Conservation (phyloP, 2,797 vertebrate genomes). For the Etheostoma perlongum region DNA sequence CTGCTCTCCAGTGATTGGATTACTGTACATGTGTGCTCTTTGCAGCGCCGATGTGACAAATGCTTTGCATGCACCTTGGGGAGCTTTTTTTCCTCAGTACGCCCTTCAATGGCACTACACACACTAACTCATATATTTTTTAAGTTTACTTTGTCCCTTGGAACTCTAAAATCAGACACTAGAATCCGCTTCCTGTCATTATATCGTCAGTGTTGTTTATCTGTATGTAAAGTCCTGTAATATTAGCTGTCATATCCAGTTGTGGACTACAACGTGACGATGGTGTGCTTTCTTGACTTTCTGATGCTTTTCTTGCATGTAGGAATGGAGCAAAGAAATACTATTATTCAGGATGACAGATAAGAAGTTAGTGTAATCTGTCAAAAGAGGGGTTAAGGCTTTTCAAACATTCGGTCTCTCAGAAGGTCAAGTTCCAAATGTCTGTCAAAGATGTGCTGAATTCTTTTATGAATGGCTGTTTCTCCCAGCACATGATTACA, state of each 20-base stretch:
- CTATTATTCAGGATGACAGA: constrained; percentile 25
- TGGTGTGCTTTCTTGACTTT: constrained; percentile 16
- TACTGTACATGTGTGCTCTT: constrained; percentile 54
- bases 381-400: not conserved
- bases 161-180: constrained; percentile 30
- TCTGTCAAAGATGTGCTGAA: constrained; percentile 9
- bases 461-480: constrained; percentile 40
- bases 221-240: constrained; percentile 55
- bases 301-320: constrained; percentile 27
- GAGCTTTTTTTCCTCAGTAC: constrained; percentile 51
- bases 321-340: constrained; percentile 29
- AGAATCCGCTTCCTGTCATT: constrained; percentile 40
- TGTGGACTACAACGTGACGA: constrained; percentile 17
- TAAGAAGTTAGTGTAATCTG: constrained; percentile 36
- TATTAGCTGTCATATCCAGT: constrained; percentile 37
- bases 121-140: constrained; percentile 34
- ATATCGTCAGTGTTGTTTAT: constrained; percentile 37
- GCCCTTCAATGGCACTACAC: constrained; percentile 62
- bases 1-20: constrained; percentile 63
- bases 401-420: constrained; percentile 40
- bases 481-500: constrained; percentile 35
- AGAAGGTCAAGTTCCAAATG: constrained; percentile 9
- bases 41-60: constrained; percentile 69
- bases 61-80: constrained; percentile 63
- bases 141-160: constrained; percentile 37